Percentiles rank a stretch among this genome's conserved stretches.
Conservation (phyloP, 2,113 vertebrate genomes). For the Spea bombifrons region DNA sequence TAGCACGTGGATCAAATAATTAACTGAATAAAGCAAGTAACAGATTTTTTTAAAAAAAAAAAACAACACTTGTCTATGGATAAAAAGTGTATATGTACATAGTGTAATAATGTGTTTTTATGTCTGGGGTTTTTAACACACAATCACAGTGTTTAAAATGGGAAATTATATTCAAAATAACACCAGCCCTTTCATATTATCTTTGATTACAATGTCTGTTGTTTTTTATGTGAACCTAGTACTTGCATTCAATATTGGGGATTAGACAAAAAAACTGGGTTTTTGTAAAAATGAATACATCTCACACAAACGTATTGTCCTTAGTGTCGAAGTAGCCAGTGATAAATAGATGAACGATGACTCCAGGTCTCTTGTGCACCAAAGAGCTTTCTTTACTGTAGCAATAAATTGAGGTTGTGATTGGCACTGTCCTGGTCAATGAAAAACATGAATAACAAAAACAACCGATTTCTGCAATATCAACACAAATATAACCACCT, state of each 20-base stretch:
- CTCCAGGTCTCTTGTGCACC: slow-evolving; percentile 14
- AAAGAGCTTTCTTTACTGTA: slow-evolving; percentile 35
- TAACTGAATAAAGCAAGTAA: too few relatives aligned
- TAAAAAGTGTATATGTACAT: too few relatives aligned
- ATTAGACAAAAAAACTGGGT: neutral
- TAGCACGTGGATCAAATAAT: too few relatives aligned
- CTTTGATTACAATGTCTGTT: slow-evolving; percentile 8
- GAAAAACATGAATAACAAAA: neutral
- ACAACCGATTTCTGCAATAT: neutral
- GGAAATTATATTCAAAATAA: too few relatives aligned
- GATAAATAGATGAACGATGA: neutral
- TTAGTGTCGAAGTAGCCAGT: neutral
- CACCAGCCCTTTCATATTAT: neutral
- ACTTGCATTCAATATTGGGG: neutral
- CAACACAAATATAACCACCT: neutral
- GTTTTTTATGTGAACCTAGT: neutral
- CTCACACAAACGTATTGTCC: neutral
- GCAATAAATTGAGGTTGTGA: slow-evolving; percentile 35
- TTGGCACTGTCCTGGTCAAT: slow-evolving; percentile 25
- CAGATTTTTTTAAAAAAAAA: too few relatives aligned
- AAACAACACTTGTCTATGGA: too few relatives aligned
- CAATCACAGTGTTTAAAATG: too few relatives aligned
- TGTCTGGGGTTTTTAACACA: too few relatives aligned
- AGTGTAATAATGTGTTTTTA: too few relatives aligned
- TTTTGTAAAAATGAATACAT: slow-evolving; percentile 1